Conservation (phyloP, 2,888 invertebrate genomes). For the Melinopterus prodromus region DNA sequence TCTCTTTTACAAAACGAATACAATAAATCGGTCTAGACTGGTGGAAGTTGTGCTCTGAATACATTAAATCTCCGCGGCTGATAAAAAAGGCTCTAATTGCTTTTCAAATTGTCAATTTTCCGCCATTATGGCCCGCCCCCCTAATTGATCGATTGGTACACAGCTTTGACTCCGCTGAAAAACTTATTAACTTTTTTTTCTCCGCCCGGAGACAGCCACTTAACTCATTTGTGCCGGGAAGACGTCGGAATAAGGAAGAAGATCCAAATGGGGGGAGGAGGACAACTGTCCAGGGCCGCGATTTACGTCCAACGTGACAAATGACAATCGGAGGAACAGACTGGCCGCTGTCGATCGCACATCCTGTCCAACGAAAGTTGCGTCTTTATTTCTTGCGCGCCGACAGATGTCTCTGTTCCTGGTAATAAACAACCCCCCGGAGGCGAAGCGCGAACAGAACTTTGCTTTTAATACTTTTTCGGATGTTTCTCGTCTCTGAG, state of each 20-base stretch:
- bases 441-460: background rate
- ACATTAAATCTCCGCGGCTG: background rate
- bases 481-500: background rate
- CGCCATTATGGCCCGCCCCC: background rate
- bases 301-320: slow-evolving; percentile 4
- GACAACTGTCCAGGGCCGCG: background rate
- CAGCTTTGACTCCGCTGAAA: background rate
- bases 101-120: slow-evolving; percentile 4
- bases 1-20: background rate
- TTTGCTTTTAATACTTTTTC: background rate
- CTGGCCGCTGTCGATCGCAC: background rate
- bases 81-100: background rate
- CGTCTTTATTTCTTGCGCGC: slow-evolving; percentile 7
- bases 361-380: background rate
- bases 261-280: background rate
- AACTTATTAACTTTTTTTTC: background rate
- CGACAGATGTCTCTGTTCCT: slow-evolving; percentile 5
- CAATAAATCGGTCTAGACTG: background rate
- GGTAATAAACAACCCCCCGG: background rate
- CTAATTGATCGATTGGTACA: slow-evolving; percentile 4
- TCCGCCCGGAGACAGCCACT: background rate
- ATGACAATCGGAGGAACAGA: background rate
- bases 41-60: background rate
- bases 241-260: background rate
- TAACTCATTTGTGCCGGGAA: background rate